A percentile compares a stretch with the other conserved stretches of the same genome.
Evolutionary conservation across 2,113 vertebrate genomes (phyloP).

Genomic region (Carettochelys insculpta): DNA sequence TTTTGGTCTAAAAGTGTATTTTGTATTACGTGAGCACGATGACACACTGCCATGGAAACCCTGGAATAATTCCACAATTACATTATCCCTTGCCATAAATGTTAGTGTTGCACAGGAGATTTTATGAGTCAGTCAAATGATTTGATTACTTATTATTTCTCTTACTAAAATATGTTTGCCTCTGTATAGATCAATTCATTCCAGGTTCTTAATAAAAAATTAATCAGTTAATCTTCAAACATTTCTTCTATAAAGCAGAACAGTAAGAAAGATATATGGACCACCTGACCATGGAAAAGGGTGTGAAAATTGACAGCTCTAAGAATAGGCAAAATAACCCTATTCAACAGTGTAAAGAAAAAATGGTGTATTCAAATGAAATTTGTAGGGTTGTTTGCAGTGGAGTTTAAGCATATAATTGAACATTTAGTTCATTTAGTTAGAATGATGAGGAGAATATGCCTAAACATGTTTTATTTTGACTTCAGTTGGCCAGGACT

Average conservation of each 20-base stretch:
- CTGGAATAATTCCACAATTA: constrained; percentile 9
- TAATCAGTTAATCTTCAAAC: neutral
- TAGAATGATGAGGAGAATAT: constrained; percentile 5
- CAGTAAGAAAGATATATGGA: neutral
- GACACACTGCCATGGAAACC: neutral
- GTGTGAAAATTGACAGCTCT: neutral
- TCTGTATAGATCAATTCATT: neutral
- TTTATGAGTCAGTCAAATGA: neutral
- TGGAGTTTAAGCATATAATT: neutral
- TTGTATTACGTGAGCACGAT: neutral
- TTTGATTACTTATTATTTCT: neutral
- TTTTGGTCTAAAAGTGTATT: neutral
- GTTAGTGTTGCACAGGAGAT: neutral
- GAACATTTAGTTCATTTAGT: neutral
- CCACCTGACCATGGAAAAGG: neutral
- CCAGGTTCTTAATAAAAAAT: neutral
- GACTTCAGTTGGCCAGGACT: constrained; percentile 9
- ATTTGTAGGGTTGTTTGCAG: neutral
- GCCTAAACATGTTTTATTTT: constrained; percentile 5
- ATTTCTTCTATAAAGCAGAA: neutral
- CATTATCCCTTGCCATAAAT: neutral
- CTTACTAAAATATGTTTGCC: neutral
- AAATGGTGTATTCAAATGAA: neutral
- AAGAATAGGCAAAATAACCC: neutral
- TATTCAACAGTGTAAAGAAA: neutral